A percentile compares a stretch with the other conserved stretches of the same genome.
phyloP scores from a whole-genome alignment of 2,888 invertebrate species.

The Perizoma flavofasciatum region DNA sequence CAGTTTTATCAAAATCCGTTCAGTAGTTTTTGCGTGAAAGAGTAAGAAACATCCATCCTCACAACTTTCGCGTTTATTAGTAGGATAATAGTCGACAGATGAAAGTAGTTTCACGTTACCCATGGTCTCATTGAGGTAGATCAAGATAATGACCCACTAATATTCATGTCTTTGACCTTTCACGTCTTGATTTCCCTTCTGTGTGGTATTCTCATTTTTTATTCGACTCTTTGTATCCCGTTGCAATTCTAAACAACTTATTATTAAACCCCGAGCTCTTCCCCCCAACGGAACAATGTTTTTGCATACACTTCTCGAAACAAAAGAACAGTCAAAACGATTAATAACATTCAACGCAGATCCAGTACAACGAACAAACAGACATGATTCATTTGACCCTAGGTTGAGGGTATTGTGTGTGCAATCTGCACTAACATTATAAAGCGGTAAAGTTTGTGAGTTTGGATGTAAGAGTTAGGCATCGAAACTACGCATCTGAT shows the following conservation, averaged over 20 bases:
- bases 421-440: slow-evolving; percentile 33
- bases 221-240: neutral
- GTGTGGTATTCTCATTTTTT: neutral
- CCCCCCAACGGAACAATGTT: slow-evolving; percentile 11
- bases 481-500: too few relatives aligned
- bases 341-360: slow-evolving; percentile 16
- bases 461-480: too few relatives aligned
- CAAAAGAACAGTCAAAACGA: slow-evolving; percentile 10
- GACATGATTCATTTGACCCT: slow-evolving; percentile 25
- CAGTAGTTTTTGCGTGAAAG: too few relatives aligned
- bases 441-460: too few relatives aligned
- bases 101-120: too few relatives aligned
- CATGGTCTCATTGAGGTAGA: too few relatives aligned
- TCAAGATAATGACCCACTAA: too few relatives aligned
- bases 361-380: slow-evolving; percentile 14
- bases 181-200: neutral
- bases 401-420: slow-evolving; percentile 35
- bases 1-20: too few relatives aligned
- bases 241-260: slow-evolving; percentile 5
- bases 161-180: too few relatives aligned
- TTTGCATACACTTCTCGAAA: slow-evolving; percentile 15
- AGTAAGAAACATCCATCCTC: too few relatives aligned
- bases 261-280: neutral
- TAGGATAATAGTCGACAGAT: too few relatives aligned
- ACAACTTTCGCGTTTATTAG: too few relatives aligned